Evolutionary conservation across 2,113 vertebrate species (phyloP), one percentile per base, ranked within the genome.

Genomic region (Gasterosteus nipponicus): DNA sequence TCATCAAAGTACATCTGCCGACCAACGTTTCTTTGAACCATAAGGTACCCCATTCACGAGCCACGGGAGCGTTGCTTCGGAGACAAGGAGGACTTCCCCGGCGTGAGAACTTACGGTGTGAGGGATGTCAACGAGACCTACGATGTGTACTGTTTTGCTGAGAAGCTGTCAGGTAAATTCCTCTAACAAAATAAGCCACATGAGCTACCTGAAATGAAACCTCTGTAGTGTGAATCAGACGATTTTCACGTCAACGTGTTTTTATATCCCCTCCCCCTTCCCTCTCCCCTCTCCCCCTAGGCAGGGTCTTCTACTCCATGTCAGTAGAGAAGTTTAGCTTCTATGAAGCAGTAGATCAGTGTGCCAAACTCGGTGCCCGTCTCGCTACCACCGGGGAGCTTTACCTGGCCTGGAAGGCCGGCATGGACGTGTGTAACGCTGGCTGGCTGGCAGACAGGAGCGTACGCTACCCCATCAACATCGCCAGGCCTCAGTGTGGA

Each of bases 101-200:
- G 98, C 0, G 96, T 99, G 78, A 95, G 98, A 72, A 99, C 97
- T 9, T 99, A 99, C 0, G 98, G 98, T 16, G 87, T 99, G 76
- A 94, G 97, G 15, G 97, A 98, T 11, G 93, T 94, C 81, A 96
- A 97, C 5, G 97, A 99, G 93, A 99, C 97, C 19, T 99, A 98
- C 0, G 98, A 99, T 4, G 97, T 98, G 70, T 99, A 99, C 92
- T 99, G 98, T 78, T 99, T 97, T 44, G 96, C 96, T n/a, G 95
- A 98, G 83, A 96, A 98, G 84, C 96, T 98, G 94, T 89, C 95
- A 93, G 98, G 98, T 99, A 94, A 7, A 8, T 15, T 68, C 8
- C 29, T 41, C 12, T 14, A 18, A 63, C 22, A 54, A 26, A 14
- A 7, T 19, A 11, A 33, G 39, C 16, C 31, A 7, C 18, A 39